These are phyloP conservation scores for Epirrhoe alternata DNA, from an alignment of 2,888 invertebrate genomes.

Conservation along the genomic window DNA sequence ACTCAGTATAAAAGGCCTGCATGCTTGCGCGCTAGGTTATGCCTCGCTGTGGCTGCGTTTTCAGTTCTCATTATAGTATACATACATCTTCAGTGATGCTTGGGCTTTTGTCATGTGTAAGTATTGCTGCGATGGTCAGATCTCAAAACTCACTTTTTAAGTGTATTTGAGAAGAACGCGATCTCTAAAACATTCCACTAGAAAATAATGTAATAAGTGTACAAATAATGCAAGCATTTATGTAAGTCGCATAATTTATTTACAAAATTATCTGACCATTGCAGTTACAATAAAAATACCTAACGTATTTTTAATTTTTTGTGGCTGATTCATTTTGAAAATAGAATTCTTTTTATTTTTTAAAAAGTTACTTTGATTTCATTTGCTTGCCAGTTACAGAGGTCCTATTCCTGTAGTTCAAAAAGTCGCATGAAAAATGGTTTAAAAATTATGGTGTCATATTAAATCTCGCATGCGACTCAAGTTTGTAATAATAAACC, in stretches of 20 bases:
- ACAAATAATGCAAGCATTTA: constrained; percentile 42
- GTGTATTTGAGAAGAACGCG: constrained; percentile 21
- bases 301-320: constrained; percentile 54
- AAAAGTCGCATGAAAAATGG: not conserved
- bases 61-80: constrained; percentile 80
- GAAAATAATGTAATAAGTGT: constrained; percentile 23
- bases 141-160: not conserved
- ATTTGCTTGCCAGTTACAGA: constrained; percentile 3
- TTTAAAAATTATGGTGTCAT: not conserved
- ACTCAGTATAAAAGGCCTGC: constrained; percentile 59
- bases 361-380: not conserved
- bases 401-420: not conserved
- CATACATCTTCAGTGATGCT: constrained; percentile 81
- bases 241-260: constrained; percentile 7
- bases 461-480: constrained; percentile 9
- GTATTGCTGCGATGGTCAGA: constrained; percentile 79
- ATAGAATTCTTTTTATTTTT: constrained; percentile 15
- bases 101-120: constrained; percentile 79
- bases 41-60: constrained; percentile 80
- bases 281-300: constrained; percentile 55
- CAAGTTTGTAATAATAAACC: not conserved
- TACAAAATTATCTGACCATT: constrained; percentile 65
- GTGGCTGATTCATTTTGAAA: constrained; percentile 53
- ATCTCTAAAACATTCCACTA: constrained; percentile 57
- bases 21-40: constrained; percentile 73